Evolutionary conservation across 2,797 vertebrate genomes (phyloP).

Genomic region (Austrolebias charrua): DNA sequence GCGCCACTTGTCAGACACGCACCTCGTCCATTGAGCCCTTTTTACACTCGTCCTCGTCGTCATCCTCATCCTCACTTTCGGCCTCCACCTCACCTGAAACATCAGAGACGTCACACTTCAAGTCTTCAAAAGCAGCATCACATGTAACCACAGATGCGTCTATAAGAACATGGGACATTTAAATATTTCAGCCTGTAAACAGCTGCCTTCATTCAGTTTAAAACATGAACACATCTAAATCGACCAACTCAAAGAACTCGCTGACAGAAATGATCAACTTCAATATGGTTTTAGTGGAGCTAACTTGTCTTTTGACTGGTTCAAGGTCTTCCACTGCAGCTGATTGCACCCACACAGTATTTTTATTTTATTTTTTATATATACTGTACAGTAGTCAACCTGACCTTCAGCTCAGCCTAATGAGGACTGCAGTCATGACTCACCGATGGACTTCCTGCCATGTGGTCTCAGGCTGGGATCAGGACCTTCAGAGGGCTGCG

Average conservation of each 20-base stretch:
- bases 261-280: constrained; percentile 29
- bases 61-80: constrained; percentile 94
- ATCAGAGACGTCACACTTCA: constrained; percentile 4
- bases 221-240: constrained; percentile 7
- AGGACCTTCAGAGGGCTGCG: constrained; percentile 65
- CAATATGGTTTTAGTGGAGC: constrained; percentile 26
- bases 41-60: constrained; percentile 94
- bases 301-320: constrained; percentile 14
- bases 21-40: constrained; percentile 98
- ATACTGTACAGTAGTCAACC: constrained; percentile 18
- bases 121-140: too few relatives aligned
- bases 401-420: constrained; percentile 39
- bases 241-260: neutral
- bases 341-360: constrained; percentile 39
- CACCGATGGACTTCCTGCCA: constrained; percentile 78
- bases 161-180: neutral
- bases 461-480: constrained; percentile 74
- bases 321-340: constrained; percentile 30
- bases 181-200: neutral
- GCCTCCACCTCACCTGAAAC: constrained; percentile 90
- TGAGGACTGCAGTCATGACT: constrained; percentile 52
- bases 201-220: neutral
- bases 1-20: constrained; percentile 27
- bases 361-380: constrained; percentile 37
- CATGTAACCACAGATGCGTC: too few relatives aligned